phyloP scores from a whole-genome alignment of 2,888 invertebrate genomes.

The Lasioglossum morio region DNA sequence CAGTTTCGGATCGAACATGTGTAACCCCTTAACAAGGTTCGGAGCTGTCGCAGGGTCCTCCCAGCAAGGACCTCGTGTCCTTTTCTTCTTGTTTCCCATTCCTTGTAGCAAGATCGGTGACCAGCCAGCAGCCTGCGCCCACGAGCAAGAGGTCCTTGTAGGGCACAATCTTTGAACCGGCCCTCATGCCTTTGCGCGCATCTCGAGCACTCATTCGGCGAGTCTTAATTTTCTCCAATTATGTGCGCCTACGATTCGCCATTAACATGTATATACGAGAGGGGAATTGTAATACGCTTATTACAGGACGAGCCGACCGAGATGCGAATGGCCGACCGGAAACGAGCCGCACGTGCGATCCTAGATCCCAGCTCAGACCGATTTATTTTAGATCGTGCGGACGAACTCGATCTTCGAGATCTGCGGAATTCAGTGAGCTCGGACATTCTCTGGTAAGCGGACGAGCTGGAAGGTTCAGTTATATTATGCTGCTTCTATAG shows the following conservation, averaged over 20 bases:
- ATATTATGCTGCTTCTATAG: background rate
- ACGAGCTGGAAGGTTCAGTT: background rate
- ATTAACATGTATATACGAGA: constrained; percentile 41
- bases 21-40: background rate
- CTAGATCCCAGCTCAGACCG: background rate
- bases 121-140: constrained; percentile 51
- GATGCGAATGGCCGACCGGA: constrained; percentile 16
- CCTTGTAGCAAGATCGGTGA: constrained; percentile 57
- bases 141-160: constrained; percentile 58
- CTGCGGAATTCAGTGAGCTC: background rate
- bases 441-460: background rate
- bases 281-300: constrained; percentile 46
- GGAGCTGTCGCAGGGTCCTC: background rate
- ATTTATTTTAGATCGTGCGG: background rate
- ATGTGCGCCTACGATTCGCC: constrained; percentile 57
- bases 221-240: constrained; percentile 62
- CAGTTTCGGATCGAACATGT: background rate
- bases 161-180: constrained; percentile 62
- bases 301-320: constrained; percentile 22
- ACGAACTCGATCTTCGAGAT: background rate
- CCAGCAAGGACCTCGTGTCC: constrained; percentile 53
- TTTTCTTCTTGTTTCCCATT: constrained; percentile 54
- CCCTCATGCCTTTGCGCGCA: constrained; percentile 31
- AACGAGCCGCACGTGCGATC: constrained; percentile 2
- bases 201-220: constrained; percentile 50